Conservation (phyloP, 1,140 invertebrate species). For the Drosophila lacertosa region DNA sequence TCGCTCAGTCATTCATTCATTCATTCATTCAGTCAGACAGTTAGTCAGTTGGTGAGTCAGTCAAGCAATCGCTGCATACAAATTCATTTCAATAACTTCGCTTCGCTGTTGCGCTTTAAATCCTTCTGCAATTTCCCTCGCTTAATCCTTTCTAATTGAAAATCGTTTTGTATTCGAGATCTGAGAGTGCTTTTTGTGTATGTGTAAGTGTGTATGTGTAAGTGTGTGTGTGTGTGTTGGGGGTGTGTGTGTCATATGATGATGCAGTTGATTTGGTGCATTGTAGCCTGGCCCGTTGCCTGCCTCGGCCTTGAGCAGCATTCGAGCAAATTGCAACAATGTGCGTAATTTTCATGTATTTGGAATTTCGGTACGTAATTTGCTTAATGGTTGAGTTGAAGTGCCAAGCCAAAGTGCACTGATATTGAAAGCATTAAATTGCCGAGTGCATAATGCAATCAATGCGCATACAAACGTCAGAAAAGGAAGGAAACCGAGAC, state of each 20-base stretch:
- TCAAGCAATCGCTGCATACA: slow-evolving; percentile 54
- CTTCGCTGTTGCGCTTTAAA: slow-evolving; percentile 60
- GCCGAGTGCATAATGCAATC: slow-evolving; percentile 53
- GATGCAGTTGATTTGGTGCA: slow-evolving; percentile 56
- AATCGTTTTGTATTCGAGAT: slow-evolving; percentile 68
- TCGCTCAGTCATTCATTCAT: slow-evolving; percentile 11
- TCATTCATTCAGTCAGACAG: slow-evolving; percentile 8
- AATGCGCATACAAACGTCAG: slow-evolving; percentile 20
- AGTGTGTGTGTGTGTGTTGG: slow-evolving; percentile 15
- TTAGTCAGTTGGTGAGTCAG: slow-evolving; percentile 43
- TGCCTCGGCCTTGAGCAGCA: slow-evolving; percentile 58
- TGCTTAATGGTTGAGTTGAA: slow-evolving; percentile 67
- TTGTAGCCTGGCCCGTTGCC: slow-evolving; percentile 6
- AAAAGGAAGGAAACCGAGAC: slow-evolving; percentile 13
- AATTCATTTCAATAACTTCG: slow-evolving; percentile 77
- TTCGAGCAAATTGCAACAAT: slow-evolving; percentile 49
- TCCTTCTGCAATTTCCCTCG: slow-evolving; percentile 67
- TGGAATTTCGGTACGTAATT: slow-evolving; percentile 61
- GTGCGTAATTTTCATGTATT: slow-evolving; percentile 46
- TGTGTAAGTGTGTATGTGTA: not conserved
- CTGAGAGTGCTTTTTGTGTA: slow-evolving; percentile 41
- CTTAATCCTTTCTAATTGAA: slow-evolving; percentile 80
- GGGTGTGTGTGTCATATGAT: slow-evolving; percentile 16
- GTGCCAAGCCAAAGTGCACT: slow-evolving; percentile 51
- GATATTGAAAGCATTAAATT: slow-evolving; percentile 59